Evolutionary conservation across 2,797 vertebrate species (phyloP), one percentile per base, ranked within the genome.

Genomic region (Muscicapa striata): DNA sequence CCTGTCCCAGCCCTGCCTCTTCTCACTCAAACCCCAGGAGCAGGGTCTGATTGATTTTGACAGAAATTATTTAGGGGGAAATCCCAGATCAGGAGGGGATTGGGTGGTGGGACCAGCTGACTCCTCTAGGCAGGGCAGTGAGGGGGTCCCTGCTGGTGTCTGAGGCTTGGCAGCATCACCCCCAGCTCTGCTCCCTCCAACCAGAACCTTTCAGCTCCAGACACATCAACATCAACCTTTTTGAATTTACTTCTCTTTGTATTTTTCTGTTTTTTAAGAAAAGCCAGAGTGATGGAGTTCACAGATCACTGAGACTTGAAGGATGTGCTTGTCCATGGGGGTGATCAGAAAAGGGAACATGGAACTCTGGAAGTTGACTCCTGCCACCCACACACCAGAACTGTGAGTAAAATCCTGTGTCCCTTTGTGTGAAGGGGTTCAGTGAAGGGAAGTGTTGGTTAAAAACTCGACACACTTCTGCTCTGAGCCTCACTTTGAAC

Each of bases 351-450:
- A 80, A 36, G 34, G 26, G 32, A 55, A 29, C 1, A 5, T 0
- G 1, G 26, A 29, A 14, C 29, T 23, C 9, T 20, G 30, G 21
- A 51, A 58, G 24, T 10, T 5, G 2, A 7, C 12, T 77, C 12
- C 64, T 40, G 26, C 34, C 7, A 24, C 3, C 11, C 26, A 5
- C 17, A 9, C 36, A 20, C 6, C n/a, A 43, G 68, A 48, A 26
- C 5, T 57, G 17, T 1, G 0, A 27, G 49, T 45, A n/a, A 75
- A 54, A 58, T 30, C 30, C 43, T 3, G 0, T 3, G 1, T 49
- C 24, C 24, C 10, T 36, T 51, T 7, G 5, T 49, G 43, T 4
- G 9, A 48, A 49, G 26, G 6, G 18, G n/a, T 19, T 81, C n/a
- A 40, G 40, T 13, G 40, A 46, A 30, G 32, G 10, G 10, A 77